Evolutionary conservation across 2,113 vertebrate genomes (phyloP), one percentile per base, ranked within the genome.

Genomic region (Thalassoma bifasciatum): DNA sequence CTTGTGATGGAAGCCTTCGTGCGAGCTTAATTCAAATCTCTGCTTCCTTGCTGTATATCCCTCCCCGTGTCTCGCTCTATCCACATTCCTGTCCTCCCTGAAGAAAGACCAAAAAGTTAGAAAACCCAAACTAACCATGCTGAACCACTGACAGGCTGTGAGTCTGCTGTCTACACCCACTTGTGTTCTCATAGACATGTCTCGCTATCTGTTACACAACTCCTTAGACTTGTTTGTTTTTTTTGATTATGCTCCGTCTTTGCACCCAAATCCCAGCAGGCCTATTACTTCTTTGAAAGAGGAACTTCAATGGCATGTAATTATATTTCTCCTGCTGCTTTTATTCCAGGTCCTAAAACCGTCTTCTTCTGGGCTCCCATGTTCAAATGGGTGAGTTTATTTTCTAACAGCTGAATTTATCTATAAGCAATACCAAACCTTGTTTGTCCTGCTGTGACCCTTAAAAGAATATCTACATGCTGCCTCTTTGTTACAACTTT

Each of bases 281-380:
- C 5, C 14, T 6, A 30, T 30, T 30, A 30, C 30, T 30, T 30
- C 6, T 30, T 30, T 30, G 6, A 30, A 30, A 30, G 30, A 30
- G 30, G 6, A 30, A 30, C 30, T 30, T 30, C 6, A 30, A 30
- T 30, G 30, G 30, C 6, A 4, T 6, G 3, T 30, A 30, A 30
- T 30, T 30, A 4, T 30, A 30, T 1, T 0, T 30, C 42, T 52
- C 70, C 4, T 76, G 72, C 38, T 77, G 24, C 69, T 84, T 68
- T 44, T 17, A 62, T 62, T 81, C 4, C 54, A 99, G 98, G 98
- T 93, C 98, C 98, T 56, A 97, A 91, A 92, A 99, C 98, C 7
- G 96, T 99, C 68, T 99, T 99, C 92, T 99, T 99, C 94, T 99
- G 98, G 98, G 97, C 98, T 75, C 98, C 98, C 24, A 1, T 99